Evolutionary conservation across 37 sponge, comb jelly and placozoan species (phyloP).

Genomic region (Agelas oroides): DNA sequence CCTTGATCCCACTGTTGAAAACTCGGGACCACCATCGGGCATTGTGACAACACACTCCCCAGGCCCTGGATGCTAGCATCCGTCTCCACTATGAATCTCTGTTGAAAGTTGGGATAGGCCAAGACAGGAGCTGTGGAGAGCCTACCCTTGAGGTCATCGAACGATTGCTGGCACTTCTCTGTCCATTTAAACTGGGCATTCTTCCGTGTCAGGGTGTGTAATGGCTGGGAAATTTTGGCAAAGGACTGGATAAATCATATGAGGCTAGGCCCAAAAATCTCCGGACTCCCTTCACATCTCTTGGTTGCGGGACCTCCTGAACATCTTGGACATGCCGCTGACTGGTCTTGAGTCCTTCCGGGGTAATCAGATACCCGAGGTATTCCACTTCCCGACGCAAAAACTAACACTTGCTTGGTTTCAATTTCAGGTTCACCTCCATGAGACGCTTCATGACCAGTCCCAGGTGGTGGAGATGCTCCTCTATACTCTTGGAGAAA

Average conservation of each 20-base stretch:
- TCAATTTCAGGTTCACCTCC: constrained; percentile 30
- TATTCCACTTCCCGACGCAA: not conserved
- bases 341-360: constrained; percentile 26
- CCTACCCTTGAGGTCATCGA: not conserved
- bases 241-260: too few relatives aligned
- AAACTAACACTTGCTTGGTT: constrained; percentile 44
- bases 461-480: constrained; percentile 27
- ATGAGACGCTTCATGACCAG: constrained; percentile 1
- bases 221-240: too few relatives aligned
- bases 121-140: constrained; percentile 6
- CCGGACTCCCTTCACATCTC: too few relatives aligned
- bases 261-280: too few relatives aligned
- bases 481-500: constrained; percentile 1
- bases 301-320: not conserved
- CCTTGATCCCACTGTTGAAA: not conserved
- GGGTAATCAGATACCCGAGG: constrained; percentile 43
- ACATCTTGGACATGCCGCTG: not conserved
- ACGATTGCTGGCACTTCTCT: constrained; percentile 20
- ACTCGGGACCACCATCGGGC: constrained; percentile 1
- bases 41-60: constrained; percentile 34
- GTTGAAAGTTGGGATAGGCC: too few relatives aligned
- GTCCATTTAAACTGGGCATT: constrained; percentile 23
- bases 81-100: constrained; percentile 47
- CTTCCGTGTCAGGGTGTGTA: not conserved
- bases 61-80: constrained; percentile 37